phyloP scores from a whole-genome alignment of 2,113 vertebrate genomes.

The Boulengeromyrus knoepffleri region DNA sequence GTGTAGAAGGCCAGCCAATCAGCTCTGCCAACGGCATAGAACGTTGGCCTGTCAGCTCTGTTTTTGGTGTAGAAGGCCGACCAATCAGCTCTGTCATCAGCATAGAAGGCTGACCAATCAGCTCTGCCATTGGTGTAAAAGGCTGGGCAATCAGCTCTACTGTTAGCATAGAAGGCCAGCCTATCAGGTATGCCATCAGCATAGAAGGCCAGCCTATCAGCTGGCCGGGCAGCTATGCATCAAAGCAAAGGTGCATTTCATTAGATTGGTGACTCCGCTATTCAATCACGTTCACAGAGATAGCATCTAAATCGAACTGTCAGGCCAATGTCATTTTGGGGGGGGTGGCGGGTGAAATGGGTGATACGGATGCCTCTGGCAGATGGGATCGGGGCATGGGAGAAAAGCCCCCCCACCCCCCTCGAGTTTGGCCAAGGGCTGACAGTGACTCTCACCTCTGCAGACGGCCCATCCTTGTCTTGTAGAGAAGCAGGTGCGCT shows the following conservation, averaged over 20 bases:
- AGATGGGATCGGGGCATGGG: not conserved
- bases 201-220: not conserved
- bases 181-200: not conserved
- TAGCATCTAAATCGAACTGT: slow-evolving; percentile 21
- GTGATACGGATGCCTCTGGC: not conserved
- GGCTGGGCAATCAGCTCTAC: not conserved
- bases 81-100: not conserved
- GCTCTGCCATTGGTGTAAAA: not conserved
- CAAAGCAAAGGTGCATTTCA: not conserved
- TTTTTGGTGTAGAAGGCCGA: not conserved
- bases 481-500: not conserved
- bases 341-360: not conserved
- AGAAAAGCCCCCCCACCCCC: not conserved
- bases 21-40: not conserved
- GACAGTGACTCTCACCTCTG: not conserved
- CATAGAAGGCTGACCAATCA: not conserved
- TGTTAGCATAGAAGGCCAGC: not conserved
- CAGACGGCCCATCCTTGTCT: not conserved
- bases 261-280: not conserved
- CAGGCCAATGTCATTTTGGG: not conserved
- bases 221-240: not conserved
- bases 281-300: not conserved
- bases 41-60: not conserved
- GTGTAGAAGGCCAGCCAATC: not conserved
- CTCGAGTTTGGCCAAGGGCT: not conserved